phyloP scores from a whole-genome alignment of 2,113 vertebrate species.

The Hippopotamus amphibius region DNA sequence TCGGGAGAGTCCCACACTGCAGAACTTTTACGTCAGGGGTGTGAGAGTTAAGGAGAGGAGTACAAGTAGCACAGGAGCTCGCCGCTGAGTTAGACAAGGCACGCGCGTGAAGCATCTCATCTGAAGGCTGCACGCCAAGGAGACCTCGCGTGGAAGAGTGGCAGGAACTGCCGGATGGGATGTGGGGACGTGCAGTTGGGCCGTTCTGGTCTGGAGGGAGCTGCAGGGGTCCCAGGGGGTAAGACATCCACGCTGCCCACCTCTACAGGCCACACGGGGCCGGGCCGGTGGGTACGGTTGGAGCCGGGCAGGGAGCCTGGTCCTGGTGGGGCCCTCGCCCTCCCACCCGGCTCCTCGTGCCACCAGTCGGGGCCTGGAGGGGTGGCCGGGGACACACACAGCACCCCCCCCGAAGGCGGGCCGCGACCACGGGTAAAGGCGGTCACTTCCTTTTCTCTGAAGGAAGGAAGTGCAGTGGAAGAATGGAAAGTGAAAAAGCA shows the following conservation, averaged over 20 bases:
- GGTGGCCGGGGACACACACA: accelerated
- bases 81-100: background rate
- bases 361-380: background rate
- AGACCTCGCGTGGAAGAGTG: background rate
- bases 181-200: background rate
- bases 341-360: no score
- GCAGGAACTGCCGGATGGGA: background rate
- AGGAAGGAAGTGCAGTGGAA: background rate
- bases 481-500: background rate
- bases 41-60: background rate
- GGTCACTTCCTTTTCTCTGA: background rate
- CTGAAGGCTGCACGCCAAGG: background rate
- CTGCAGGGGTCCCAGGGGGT: background rate
- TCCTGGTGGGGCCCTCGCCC: background rate
- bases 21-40: background rate
- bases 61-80: background rate
- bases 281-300: accelerated
- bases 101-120: background rate
- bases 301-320: background rate
- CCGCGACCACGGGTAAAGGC: background rate
- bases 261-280: background rate
- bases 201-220: background rate
- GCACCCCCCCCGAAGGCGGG: background rate
- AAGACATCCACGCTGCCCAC: no score
- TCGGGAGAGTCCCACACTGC: background rate